Evolutionary conservation across 2,797 vertebrate genomes (phyloP).

Genomic region (Hipposideros larvatus): DNA sequence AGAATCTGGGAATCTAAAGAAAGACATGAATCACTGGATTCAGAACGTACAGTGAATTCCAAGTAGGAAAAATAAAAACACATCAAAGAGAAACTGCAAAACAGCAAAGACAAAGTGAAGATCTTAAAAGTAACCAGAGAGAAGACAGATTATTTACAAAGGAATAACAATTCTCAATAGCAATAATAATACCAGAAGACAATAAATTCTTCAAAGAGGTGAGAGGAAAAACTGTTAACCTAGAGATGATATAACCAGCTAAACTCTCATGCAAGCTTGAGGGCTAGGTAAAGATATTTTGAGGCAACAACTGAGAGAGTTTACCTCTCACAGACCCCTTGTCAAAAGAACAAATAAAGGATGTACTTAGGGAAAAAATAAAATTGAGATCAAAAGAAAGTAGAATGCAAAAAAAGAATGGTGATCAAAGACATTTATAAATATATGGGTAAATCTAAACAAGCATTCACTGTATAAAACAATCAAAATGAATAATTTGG

Average conservation of each 20-base stretch:
- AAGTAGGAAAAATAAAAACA: not conserved
- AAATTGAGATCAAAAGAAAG: not conserved
- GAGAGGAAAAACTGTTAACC: not conserved
- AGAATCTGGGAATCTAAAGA: conserved; percentile 19
- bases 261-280: not conserved
- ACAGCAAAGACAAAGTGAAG: not conserved
- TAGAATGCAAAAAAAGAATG: not conserved
- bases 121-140: conserved; percentile 38
- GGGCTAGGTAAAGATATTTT: not conserved
- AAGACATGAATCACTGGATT: not conserved
- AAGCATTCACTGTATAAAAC: not conserved
- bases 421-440: not conserved
- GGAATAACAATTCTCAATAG: not conserved
- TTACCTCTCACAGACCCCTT: not conserved
- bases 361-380: not conserved
- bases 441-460: not conserved
- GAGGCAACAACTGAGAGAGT: not conserved
- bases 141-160: not conserved
- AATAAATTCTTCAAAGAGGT: not conserved
- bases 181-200: not conserved
- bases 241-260: not conserved
- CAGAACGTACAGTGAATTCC: not conserved
- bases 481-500: not conserved
- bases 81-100: not conserved
- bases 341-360: not conserved